These are phyloP conservation scores for Dasypus novemcinctus DNA, from an alignment of 2,113 vertebrate genomes.

Conservation along the genomic window DNA sequence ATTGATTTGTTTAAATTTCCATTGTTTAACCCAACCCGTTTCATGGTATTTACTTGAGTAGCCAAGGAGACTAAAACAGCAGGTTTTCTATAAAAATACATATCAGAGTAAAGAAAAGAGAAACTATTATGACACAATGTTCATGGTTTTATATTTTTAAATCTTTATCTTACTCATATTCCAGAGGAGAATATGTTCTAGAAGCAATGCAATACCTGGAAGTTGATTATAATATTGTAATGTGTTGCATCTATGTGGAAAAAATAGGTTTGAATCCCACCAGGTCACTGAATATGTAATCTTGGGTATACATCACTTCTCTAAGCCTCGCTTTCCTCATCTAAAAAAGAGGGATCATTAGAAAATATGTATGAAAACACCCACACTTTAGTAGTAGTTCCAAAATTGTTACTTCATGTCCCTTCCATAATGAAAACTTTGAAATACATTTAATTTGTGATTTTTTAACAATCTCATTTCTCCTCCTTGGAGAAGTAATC, in stretches of 20 bases:
- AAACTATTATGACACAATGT: background rate
- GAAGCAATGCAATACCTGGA: background rate
- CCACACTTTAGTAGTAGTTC: background rate
- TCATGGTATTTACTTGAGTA: too few species aligned
- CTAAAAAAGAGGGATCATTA: background rate
- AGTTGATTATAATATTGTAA: background rate
- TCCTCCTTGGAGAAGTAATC: conserved; percentile 5
- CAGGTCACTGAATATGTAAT: background rate
- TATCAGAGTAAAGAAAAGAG: background rate
- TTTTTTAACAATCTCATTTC: conserved; percentile 26
- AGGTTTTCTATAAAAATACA: background rate
- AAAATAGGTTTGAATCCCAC: background rate
- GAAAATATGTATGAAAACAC: background rate
- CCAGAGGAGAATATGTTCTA: background rate
- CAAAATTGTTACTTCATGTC: background rate
- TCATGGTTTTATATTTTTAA: background rate
- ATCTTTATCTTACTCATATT: background rate
- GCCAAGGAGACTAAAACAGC: too few species aligned
- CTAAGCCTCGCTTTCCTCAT: background rate
- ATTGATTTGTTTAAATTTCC: too few species aligned
- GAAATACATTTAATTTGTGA: background rate
- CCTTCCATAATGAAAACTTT: background rate
- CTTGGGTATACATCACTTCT: background rate
- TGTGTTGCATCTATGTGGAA: background rate
- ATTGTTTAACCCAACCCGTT: too few species aligned